Base-by-base conservation (phyloP, 1,140 invertebrate species). In the Atta colombica region DNA sequence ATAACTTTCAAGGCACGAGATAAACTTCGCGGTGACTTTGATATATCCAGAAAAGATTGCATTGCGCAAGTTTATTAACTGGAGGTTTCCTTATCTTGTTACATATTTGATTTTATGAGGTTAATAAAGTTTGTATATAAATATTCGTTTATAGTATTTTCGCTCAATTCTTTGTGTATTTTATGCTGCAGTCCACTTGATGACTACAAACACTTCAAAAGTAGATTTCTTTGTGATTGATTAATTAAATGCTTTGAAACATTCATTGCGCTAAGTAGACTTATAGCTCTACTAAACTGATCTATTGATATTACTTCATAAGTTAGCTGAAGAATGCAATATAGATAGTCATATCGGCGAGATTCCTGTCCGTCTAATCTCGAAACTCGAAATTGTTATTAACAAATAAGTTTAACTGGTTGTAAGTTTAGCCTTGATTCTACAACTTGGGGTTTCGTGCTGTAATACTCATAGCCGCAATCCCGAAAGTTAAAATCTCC, bases 321-420 rank as follows among this genome's bases (percentile, higher is more conserved):
- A 68, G 65, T 68, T 51, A 69, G n/a, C 2, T 21, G 18, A 49
- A 14, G 10, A 63, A 28, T 14, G 6, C 51, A 49, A 78, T 14
- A 25, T 49, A 61, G 16, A 31, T 65, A 65, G 3, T 28, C 25
- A 51, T 66, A 45, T 63, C 60, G n/a, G 16, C 58, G 55, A 39
- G n/a, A 21, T 60, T 39, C 21, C 18, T 18, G n/a, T 58, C 63
- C 25, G 51, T 39, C 35, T 71, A 25, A 25, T 60, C 1, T 77
- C 12, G 18, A 78, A 65, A 25, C 25, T 66, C 45, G 25, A 60
- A 81, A 94, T 92, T 92, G 91, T 91, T 88, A 93, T 90, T 89
- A 93, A 87, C 89, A 90, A 90, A 92, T 92, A 90, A 93, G 91
- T 91, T 92, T 92, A 91, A 91, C 91, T 91, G 88, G 89, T 92